phyloP scores from a whole-genome alignment of 2,888 invertebrate species.

The Panorpa germanica region DNA sequence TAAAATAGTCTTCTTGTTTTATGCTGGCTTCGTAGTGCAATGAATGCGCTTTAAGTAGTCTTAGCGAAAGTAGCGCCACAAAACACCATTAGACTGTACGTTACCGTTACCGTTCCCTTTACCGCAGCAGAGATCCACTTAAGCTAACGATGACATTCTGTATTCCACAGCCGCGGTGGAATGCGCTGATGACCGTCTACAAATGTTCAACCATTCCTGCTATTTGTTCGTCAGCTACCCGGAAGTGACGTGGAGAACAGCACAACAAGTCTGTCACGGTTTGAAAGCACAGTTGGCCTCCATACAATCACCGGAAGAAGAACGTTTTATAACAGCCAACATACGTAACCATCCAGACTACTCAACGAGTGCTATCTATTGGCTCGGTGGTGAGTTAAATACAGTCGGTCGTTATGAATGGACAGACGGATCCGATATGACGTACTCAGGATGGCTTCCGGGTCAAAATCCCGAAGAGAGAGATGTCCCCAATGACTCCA shows the following conservation, averaged over 20 bases:
- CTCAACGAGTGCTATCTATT: slow-evolving; percentile 51
- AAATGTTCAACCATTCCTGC: slow-evolving; percentile 49
- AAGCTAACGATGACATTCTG: too few species aligned
- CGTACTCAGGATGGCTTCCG: slow-evolving; percentile 44
- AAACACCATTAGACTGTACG: too few species aligned
- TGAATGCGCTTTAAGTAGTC: too few species aligned
- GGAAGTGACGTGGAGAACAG: slow-evolving; percentile 52
- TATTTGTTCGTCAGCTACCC: slow-evolving; percentile 62
- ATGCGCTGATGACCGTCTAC: slow-evolving; percentile 50
- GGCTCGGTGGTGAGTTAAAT: slow-evolving; percentile 43
- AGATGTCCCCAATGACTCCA: slow-evolving; percentile 16
- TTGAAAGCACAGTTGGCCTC: slow-evolving; percentile 52
- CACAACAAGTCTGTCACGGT: slow-evolving; percentile 48
- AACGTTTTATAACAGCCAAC: slow-evolving; percentile 45
- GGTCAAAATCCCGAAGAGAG: slow-evolving; percentile 27
- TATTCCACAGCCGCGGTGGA: slow-evolving; percentile 32
- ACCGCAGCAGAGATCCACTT: too few species aligned
- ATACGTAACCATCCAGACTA: slow-evolving; percentile 51
- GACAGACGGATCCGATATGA: slow-evolving; percentile 41
- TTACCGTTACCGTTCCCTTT: too few species aligned
- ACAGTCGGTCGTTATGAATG: slow-evolving; percentile 32
- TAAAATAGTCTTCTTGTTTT: too few species aligned
- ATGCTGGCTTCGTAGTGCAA: too few species aligned
- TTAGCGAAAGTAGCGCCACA: too few species aligned
- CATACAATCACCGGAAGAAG: slow-evolving; percentile 45